Conservation (phyloP, 2,797 vertebrate genomes). For the Pantherophis vulpinus region DNA sequence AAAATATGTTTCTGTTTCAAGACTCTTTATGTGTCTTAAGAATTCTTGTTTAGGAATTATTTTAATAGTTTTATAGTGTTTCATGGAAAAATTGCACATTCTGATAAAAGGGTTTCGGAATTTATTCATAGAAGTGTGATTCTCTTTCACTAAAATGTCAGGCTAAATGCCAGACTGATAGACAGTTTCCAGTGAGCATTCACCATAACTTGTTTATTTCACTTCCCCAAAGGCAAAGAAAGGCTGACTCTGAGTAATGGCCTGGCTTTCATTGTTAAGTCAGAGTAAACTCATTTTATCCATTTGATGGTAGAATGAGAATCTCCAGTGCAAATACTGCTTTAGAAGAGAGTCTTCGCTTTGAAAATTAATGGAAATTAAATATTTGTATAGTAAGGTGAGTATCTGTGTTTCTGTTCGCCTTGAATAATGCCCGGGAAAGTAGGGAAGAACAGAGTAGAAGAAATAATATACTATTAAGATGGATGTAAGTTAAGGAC, state of each 20-base stretch:
- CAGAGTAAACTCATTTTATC: conserved; percentile 49
- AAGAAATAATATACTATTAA: conserved; percentile 49
- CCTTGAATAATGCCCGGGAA: conserved; percentile 25
- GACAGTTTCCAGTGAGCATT: conserved; percentile 42
- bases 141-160: conserved; percentile 36
- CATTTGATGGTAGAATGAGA: conserved; percentile 39
- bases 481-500: conserved; percentile 27
- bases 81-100: neutral
- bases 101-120: neutral
- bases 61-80: neutral
- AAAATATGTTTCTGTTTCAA: conserved; percentile 7
- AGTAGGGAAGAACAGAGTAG: neutral
- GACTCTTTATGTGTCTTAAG: conserved; percentile 3
- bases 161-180: conserved; percentile 28
- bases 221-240: conserved; percentile 39
- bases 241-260: conserved; percentile 32
- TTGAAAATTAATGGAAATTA: conserved; percentile 62
- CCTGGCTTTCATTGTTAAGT: conserved; percentile 38
- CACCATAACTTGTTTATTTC: conserved; percentile 39
- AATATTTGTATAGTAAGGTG: conserved; percentile 58
- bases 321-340: conserved; percentile 38
- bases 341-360: conserved; percentile 54
- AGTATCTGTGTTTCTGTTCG: conserved; percentile 40
- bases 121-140: conserved; percentile 38
- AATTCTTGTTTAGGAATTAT: conserved; percentile 11